Evolutionary conservation across 2,113 vertebrate species (phyloP).

Genomic region (Microtus montanus): DNA sequence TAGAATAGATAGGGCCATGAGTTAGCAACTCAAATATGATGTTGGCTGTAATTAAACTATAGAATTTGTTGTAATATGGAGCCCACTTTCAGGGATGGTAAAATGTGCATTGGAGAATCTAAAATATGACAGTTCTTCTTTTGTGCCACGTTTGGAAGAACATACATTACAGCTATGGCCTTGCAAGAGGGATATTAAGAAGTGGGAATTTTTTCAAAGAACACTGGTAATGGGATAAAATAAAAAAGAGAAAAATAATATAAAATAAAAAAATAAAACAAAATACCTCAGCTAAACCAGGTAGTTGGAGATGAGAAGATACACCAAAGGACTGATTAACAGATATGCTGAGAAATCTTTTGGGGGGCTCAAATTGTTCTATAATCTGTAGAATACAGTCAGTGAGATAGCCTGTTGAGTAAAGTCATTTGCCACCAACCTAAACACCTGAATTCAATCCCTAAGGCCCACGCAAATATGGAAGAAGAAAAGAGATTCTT

Average conservation of each 20-base stretch:
- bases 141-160: neutral
- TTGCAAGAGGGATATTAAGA: neutral
- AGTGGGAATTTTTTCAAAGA: neutral
- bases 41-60: neutral
- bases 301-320: neutral
- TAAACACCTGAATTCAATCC: neutral
- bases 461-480: neutral
- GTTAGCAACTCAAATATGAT: neutral
- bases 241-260: neutral
- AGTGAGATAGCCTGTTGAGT: neutral
- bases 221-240: neutral
- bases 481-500: no score
- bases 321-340: no score
- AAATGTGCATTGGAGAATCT: neutral
- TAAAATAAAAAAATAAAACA: neutral
- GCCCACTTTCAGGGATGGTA: neutral
- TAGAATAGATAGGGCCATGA: neutral
- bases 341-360: neutral
- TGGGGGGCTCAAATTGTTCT: neutral
- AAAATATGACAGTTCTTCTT: neutral
- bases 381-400: neutral
- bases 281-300: neutral
- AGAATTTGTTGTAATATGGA: neutral
- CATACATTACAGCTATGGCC: neutral
- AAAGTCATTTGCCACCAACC: no score